Base-by-base conservation (phyloP, 2,113 vertebrate genomes). In the Oxyura jamaicensis region DNA sequence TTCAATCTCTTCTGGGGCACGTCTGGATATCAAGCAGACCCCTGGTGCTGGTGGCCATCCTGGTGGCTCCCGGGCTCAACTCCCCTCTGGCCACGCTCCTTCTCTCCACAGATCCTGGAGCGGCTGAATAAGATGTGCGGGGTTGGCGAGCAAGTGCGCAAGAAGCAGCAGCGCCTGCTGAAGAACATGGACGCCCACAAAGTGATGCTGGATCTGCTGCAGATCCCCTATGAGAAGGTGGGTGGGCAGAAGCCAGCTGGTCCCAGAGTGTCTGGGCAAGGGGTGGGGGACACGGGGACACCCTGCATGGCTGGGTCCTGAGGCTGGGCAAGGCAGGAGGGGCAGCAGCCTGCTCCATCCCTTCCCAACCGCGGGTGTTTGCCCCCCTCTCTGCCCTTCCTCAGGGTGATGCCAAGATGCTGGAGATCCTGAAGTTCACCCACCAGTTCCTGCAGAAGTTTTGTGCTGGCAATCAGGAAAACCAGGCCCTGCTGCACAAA, bases 151-250 rank as follows among this genome's bases (percentile, higher is more conserved):
- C 98, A 98, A 95, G 98, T 99, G 83, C 98, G 99, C 97, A 99
- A 99, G 98, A 99, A 99, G 95, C 99, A 99, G 97, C 99, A 99
- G 96, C 97, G 99, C 73, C 94, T 99, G 46, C 88, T 99, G 91
- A 99, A 99, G 98, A 99, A 99, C 98, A 99, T 99, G 99, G 99
- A 99, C 0, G 99, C 99, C 76, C 99, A 99, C 97, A 99, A 99
- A 96, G 99, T 99, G 96, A 99, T 99, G 99, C 96, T 99, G 98
- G 99, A 99, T 95, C 98, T 99, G 87, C 98, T 99, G 95, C 99
- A 99, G 97, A 98, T 99, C 66, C 98, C 99, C 21, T 99, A 99
- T 1, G 99, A 99, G 97, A 98, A 99, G 99, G 99, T 99, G 83
- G 6, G 67, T 56, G 63, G 39, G n/a, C 46, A 83, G 69, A 39